These are phyloP conservation scores for Corythoichthys intestinalis DNA, from an alignment of 2,113 vertebrate genomes.

Conservation along the genomic window DNA sequence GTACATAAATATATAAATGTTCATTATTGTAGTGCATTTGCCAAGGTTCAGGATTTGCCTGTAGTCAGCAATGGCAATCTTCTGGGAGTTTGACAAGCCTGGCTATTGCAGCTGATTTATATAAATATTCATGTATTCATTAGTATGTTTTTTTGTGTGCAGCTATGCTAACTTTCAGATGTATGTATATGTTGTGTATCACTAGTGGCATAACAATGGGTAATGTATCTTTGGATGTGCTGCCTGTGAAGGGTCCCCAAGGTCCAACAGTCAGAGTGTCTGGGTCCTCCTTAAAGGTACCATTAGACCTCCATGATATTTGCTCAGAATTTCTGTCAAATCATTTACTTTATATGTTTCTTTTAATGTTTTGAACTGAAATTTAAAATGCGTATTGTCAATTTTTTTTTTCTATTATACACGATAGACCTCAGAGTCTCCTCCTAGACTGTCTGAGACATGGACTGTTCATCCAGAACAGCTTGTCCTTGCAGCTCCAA, in stretches of 20 bases:
- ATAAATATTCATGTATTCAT: not conserved
- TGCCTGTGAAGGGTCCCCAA: conserved; percentile 93
- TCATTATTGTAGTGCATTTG: not conserved
- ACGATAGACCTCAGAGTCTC: conserved; percentile 37
- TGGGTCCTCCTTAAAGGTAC: conserved; percentile 54
- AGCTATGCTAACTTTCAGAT: not conserved
- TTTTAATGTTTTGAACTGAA: not conserved
- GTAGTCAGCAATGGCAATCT: not conserved
- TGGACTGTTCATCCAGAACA: conserved; percentile 83
- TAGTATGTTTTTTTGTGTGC: not conserved
- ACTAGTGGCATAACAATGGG: conserved; percentile 65
- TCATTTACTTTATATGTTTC: not conserved
- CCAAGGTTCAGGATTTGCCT: not conserved
- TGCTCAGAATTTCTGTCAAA: not conserved
- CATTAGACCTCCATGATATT: not conserved
- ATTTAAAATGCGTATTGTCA: not conserved
- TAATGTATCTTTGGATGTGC: conserved; percentile 82
- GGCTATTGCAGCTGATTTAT: not conserved
- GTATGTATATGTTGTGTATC: conserved; percentile 2
- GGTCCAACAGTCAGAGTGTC: conserved; percentile 63
- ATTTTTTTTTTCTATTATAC: not conserved
- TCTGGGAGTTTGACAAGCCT: not conserved
- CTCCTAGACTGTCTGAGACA: conserved; percentile 47
- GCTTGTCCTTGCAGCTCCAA: conserved; percentile 78
- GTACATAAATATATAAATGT: not conserved